A percentile compares a stretch with the other conserved stretches of the same genome.
Conservation (phyloP, 2,113 vertebrate species). For the Trogon surrucura region DNA sequence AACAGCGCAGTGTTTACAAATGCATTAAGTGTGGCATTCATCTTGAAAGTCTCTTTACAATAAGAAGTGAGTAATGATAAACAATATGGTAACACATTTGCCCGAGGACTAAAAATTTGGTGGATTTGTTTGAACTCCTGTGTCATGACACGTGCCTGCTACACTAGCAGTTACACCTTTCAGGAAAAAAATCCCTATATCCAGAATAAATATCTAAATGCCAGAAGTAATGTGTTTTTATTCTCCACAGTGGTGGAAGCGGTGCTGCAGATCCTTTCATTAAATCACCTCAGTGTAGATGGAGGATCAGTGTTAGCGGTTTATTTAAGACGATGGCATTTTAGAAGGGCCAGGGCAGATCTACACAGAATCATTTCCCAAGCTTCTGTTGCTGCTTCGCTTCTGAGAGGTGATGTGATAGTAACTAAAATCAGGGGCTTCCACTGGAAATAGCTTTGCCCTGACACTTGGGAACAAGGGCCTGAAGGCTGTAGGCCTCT, state of each 20-base stretch:
- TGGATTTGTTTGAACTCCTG: background rate
- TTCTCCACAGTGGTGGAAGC: background rate
- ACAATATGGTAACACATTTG: rapidly evolving
- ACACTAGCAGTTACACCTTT: background rate
- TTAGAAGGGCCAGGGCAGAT: background rate
- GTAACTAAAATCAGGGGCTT: conserved; percentile 19
- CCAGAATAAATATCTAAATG: background rate
- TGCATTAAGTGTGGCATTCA: background rate
- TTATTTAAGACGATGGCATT: background rate
- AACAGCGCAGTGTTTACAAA: background rate
- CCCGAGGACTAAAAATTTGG: background rate
- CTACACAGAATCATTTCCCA: rapidly evolving
- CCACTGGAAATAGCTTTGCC: background rate
- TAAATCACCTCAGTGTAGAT: background rate
- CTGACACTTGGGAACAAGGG: background rate
- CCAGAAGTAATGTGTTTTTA: background rate
- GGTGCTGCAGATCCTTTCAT: background rate
- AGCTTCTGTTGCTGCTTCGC: background rate
- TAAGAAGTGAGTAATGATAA: background rate
- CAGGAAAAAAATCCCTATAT: background rate
- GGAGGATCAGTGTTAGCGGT: background rate
- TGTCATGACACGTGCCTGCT: background rate
- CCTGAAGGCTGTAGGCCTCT: background rate
- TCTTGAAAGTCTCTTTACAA: background rate
- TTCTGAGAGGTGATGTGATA: background rate